Base-by-base conservation (phyloP, 2,888 invertebrate species). In the Molorchus minor region DNA sequence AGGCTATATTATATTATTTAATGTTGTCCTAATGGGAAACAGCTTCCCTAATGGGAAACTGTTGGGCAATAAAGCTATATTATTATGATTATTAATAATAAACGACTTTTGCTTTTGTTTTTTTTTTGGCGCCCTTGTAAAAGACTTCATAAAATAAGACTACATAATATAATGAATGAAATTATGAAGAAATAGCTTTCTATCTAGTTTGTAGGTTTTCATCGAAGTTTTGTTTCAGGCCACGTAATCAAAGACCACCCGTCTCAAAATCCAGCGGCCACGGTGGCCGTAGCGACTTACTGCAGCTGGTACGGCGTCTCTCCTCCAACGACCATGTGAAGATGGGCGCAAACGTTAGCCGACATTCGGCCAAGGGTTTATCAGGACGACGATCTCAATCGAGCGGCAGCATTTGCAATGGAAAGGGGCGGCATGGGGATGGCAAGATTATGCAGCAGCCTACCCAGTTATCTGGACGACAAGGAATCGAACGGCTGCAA, bases 331-430 rank as follows among this genome's bases (percentile, higher is more conserved):
- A 83, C 83, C 82, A 82, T 83, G 82, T 70, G 68, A 85, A 80
- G 74, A 91, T 91, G 91, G 91, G 91, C 78, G 89, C 90, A 62
- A 91, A 90, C 84, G 87, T 90, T 76, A 90, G 90, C 83, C 87
- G 90, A 65, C 89, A 89, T 79, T 88, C 87, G 75, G 86, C 87
- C 72, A 90, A 90, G 74, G 87, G 89, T 69, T 85, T 89, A 45
- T 87, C 87, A 57, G 90, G 90, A 62, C 84, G 90, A 61, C 82
- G 90, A 65, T 89, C 89, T 30, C 87, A 89, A 69, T 90, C 90
- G 63, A 89, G 89, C 70, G 90, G 90, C 38, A 90, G 90, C 79
- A 86, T 91, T 36, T 89, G 89, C 83, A 89, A 89, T 81, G 74
- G 73, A 80, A 75, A 75, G 40, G 61, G 63, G 66, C 71, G 66